Base-by-base conservation (phyloP, 2,113 vertebrate genomes). In the Vidua chalybeata region DNA sequence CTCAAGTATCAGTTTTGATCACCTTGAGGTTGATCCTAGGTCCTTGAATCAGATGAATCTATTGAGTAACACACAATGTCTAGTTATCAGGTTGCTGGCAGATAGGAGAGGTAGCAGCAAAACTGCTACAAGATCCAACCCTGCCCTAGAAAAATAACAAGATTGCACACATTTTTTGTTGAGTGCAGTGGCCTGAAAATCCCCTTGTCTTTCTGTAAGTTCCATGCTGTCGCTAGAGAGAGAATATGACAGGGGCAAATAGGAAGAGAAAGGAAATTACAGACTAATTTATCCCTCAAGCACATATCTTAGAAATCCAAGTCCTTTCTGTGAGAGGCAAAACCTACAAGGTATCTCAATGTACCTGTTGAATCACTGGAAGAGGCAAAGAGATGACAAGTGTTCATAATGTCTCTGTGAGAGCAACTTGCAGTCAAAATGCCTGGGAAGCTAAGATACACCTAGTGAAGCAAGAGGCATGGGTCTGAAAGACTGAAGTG, bases 331-430 rank as follows among this genome's bases (percentile, higher is more conserved):
- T 74, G 35, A 80, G 46, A 69, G 16, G 11, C 41, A 77, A 74
- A 83, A 62, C 23, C 2, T n/a, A 0, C 0, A 0, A 26, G 27
- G 5, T 18, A 26, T 43, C 31, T 66, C 35, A 61, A 2, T 51
- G 48, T 0, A 1, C 19, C 31, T 22, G 17, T 0, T 16, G 7
- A 45, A 46, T 21, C 16, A 30, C 15, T 73, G 55, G 58, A 52
- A n/a, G 28, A 54, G n/a, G 79, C 7, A 37, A n/a, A 52, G 31
- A 55, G 7, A 12, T 33, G 41, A 58, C 31, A 37, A 74, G 5
- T 20, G 31, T 24, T 48, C 67, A 4, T 43, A 45, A 46, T 9
- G 4, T 16, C 27, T 81, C 37, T 52, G 22, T 77, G 48, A 33
- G 24, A 64, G 54, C 22, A 59, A 6, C 15, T 46, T 58, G 31